phyloP scores from a whole-genome alignment of 2,113 vertebrate genomes.

The Platysteira castanea region DNA sequence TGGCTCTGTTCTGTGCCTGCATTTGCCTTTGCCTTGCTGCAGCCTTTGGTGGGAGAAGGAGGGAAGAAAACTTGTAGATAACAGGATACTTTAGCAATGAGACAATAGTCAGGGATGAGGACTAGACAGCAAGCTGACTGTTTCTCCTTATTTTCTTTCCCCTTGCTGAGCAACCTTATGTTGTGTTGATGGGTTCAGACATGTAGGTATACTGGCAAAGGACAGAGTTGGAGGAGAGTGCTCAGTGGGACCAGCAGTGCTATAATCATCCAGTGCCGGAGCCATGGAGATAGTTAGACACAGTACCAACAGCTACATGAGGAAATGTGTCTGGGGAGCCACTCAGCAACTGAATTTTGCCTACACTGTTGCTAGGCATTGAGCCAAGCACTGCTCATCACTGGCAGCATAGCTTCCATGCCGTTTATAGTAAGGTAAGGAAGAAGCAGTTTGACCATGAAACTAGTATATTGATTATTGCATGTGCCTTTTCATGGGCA shows the following conservation, averaged over 20 bases:
- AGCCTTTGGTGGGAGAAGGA: background rate
- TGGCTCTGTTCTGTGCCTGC: background rate
- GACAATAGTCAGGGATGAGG: background rate
- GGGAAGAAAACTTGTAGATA: background rate
- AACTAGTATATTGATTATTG: background rate
- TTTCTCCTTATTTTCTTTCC: background rate
- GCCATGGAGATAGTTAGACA: background rate
- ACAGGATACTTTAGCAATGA: background rate
- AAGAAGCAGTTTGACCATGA: background rate
- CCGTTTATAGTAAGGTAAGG: conserved; percentile 11
- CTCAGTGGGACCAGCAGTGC: background rate
- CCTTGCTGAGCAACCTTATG: background rate
- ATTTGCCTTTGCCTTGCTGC: background rate
- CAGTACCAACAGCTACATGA: background rate
- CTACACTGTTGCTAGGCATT: conserved; percentile 38
- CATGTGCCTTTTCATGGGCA: background rate
- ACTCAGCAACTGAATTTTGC: conserved; percentile 18
- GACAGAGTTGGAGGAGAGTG: background rate
- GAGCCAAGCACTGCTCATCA: conserved; percentile 3
- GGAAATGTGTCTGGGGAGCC: conserved; percentile 20
- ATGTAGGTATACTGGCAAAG: background rate
- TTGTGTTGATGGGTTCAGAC: background rate
- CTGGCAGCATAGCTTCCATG: background rate
- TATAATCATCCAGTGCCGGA: background rate
- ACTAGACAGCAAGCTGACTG: background rate